Evolutionary conservation across 2,888 invertebrate genomes (phyloP).

Genomic region (Pachydiplax longipennis): DNA sequence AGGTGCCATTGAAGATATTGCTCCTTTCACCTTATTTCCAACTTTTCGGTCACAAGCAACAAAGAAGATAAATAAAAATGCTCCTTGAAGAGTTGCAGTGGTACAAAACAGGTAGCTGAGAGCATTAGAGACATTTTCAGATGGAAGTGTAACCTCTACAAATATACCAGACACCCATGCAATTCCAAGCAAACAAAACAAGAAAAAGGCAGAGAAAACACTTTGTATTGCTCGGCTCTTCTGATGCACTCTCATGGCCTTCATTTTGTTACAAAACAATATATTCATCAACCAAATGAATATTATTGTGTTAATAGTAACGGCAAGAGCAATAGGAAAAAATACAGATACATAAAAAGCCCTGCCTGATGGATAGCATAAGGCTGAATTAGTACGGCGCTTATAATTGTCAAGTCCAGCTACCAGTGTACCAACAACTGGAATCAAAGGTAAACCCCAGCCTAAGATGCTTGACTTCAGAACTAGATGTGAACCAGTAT

Average conservation of each 20-base stretch:
- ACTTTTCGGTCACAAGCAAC: slow-evolving; percentile 47
- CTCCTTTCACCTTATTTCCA: slow-evolving; percentile 31
- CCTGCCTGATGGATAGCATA: slow-evolving; percentile 48
- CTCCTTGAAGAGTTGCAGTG: slow-evolving; percentile 48
- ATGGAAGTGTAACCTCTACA: neutral
- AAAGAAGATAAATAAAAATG: slow-evolving; percentile 49
- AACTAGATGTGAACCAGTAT: slow-evolving; percentile 47
- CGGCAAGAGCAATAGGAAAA: slow-evolving; percentile 46
- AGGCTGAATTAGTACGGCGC: slow-evolving; percentile 7
- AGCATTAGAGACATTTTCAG: neutral
- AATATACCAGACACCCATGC: slow-evolving; percentile 49
- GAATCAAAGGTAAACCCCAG: slow-evolving; percentile 48
- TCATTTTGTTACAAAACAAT: neutral
- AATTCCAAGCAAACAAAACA: slow-evolving; percentile 49
- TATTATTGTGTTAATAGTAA: slow-evolving; percentile 45
- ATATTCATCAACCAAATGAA: slow-evolving; percentile 40
- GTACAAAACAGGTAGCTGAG: slow-evolving; percentile 48
- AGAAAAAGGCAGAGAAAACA: slow-evolving; percentile 46
- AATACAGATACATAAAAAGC: slow-evolving; percentile 46
- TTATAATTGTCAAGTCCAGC: slow-evolving; percentile 27
- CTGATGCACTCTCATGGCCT: slow-evolving; percentile 3
- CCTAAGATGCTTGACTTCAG: slow-evolving; percentile 47
- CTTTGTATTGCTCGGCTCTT: slow-evolving; percentile 21
- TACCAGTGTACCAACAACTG: slow-evolving; percentile 16
- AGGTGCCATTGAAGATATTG: neutral